Evolutionary conservation across 2,888 invertebrate species (phyloP).

Genomic region (Sarcophaga subvicina): DNA sequence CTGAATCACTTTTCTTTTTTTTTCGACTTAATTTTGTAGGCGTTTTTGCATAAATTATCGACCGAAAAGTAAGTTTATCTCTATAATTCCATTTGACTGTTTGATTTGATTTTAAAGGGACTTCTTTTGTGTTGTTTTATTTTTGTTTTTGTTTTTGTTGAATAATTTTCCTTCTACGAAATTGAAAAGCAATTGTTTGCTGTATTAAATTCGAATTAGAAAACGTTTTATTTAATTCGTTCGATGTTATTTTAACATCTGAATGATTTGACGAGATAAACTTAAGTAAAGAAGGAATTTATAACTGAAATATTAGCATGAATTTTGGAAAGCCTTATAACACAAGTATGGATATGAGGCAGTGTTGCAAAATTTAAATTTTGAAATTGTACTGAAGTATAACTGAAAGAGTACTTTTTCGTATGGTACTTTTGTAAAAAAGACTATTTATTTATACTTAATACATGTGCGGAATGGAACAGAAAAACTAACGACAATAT

Average conservation of each 20-base stretch:
- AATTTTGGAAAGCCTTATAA: no score
- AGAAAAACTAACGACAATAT: no score
- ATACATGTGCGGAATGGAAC: no score
- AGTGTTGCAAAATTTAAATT: no score
- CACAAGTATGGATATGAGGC: no score
- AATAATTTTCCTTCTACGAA: slow-evolving; percentile 40
- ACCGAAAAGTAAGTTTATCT: slow-evolving; percentile 69
- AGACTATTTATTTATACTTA: no score
- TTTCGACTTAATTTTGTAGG: slow-evolving; percentile 49
- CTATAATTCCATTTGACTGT: slow-evolving; percentile 62
- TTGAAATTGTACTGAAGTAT: no score
- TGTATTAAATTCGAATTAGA: slow-evolving; percentile 73
- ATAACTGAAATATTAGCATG: not conserved
- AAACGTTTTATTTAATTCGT: slow-evolving; percentile 63
- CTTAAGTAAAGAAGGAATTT: slow-evolving; percentile 41
- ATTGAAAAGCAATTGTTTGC: slow-evolving; percentile 79
- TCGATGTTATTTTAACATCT: slow-evolving; percentile 36
- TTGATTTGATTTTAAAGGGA: not conserved
- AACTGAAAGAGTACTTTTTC: no score
- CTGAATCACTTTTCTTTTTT: not conserved
- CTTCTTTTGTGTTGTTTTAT: not conserved
- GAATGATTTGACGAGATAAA: slow-evolving; percentile 34
- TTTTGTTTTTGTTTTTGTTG: not conserved
- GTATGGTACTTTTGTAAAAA: no score
- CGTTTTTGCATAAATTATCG: slow-evolving; percentile 74